phyloP scores from a whole-genome alignment of 2,113 vertebrate genomes.

The Hippocampus barbouri region DNA sequence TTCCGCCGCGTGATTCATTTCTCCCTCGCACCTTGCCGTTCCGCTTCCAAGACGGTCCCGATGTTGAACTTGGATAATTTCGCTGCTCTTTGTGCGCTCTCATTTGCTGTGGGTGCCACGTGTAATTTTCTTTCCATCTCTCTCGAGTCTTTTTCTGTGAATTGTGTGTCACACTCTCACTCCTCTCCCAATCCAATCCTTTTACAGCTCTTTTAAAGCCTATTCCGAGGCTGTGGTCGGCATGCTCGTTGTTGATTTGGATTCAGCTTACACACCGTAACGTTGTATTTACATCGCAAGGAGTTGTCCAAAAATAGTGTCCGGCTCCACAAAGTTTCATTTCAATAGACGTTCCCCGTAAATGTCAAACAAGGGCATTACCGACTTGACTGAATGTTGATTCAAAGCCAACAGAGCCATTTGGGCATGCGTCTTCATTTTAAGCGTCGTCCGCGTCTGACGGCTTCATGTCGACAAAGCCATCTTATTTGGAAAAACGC shows the following conservation, averaged over 20 bases:
- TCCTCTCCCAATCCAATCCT: slow-evolving; percentile 34
- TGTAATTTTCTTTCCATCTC: slow-evolving; percentile 55
- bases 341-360: neutral
- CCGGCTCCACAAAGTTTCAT: neutral
- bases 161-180: slow-evolving; percentile 21
- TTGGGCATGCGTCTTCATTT: neutral
- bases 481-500: neutral
- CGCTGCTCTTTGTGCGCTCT: slow-evolving; percentile 32
- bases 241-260: slow-evolving; percentile 12
- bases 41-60: neutral
- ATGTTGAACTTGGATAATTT: slow-evolving; percentile 37
- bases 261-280: slow-evolving; percentile 6
- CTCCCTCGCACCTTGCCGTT: neutral
- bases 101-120: slow-evolving; percentile 48
- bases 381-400: too few relatives aligned
- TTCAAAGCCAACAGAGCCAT: neutral
- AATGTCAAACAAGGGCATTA: too few relatives aligned
- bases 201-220: slow-evolving; percentile 26
- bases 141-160: slow-evolving; percentile 29
- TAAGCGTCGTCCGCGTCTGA: too few relatives aligned
- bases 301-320: neutral
- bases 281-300: neutral
- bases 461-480: neutral
- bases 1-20: neutral
- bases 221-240: slow-evolving; percentile 30